Evolutionary conservation across 2,888 invertebrate species (phyloP), one percentile per base, ranked within the genome.

Genomic region (Volucella bombylans): DNA sequence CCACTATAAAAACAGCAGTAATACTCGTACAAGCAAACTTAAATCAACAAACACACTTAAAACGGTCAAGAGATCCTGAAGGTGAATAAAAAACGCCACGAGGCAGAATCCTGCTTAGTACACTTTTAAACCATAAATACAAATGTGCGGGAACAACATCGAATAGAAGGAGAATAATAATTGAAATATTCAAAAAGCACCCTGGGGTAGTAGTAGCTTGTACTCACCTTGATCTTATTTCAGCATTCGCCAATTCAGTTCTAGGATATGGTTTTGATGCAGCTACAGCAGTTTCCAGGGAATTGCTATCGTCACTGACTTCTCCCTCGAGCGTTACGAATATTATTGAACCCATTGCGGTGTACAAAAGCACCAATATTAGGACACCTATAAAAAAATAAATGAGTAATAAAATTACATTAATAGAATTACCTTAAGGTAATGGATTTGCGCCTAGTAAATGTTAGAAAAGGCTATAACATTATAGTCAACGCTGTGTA

Each of bases 261-360:
- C 94, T 93, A 8, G 94, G 93, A 88, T 94, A 93, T 52, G 94
- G 93, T 89, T 94, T 94, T 1, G 94, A 94, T 8, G 94, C 94
- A 8, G 95, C 94, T 55, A 94, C 94, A 8, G 94, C 93, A 1
- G 94, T 94, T 88, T 94, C 94, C 82, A 93, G 90, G 14, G 91
- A 89, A 73, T 92, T 89, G 18, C 87, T 89, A n/a, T 92, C 91
- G 86, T 93, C 93, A 31, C 31, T 31, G 62, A 92, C 89, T 77
- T 93, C 93, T 69, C 96, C 96, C 91, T 97, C 97, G 73, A 97
- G 92, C 12, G 96, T 95, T 91, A 96, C 95, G 92, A 98, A 99
- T 79, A 97, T 94, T 89, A 98, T 96, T 31, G 97, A 98, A 12
- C 98, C 98, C 88, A 98, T 94, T 64, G 98, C 94, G 86, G 98